Percentiles rank a stretch among this genome's conserved stretches.
These are phyloP conservation scores for Chymomyza fuscimana DNA, from an alignment of 2,888 invertebrate genomes.

Conservation along the genomic window DNA sequence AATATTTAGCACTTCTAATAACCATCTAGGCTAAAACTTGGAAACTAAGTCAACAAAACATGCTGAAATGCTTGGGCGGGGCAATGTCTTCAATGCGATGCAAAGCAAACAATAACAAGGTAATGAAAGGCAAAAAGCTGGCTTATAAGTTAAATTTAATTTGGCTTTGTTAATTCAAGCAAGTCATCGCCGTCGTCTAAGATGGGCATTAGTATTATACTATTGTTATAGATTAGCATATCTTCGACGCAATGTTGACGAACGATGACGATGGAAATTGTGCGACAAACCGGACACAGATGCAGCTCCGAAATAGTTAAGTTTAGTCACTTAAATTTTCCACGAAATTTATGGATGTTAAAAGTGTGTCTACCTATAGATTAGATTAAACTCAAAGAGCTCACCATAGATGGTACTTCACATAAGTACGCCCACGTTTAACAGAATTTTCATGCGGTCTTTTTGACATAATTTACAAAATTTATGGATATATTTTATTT, in stretches of 20 bases:
- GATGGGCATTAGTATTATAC: background rate
- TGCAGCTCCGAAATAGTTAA: background rate
- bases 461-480: too few relatives aligned
- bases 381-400: too few relatives aligned
- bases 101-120: constrained; percentile 8
- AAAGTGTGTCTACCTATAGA: background rate
- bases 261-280: background rate
- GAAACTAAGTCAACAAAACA: constrained; percentile 34
- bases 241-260: background rate
- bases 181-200: constrained; percentile 30
- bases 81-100: constrained; percentile 15
- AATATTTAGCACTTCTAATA: constrained; percentile 55
- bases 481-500: too few relatives aligned
- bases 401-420: too few relatives aligned
- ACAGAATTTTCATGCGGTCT: too few relatives aligned
- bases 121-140: constrained; percentile 35
- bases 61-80: constrained; percentile 20
- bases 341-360: background rate
- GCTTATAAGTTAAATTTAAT: background rate
- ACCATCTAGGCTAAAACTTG: constrained; percentile 25
- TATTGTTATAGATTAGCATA: background rate
- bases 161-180: background rate
- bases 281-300: constrained; percentile 26
- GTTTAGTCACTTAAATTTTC: background rate
- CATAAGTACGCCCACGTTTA: too few relatives aligned